A percentile compares a stretch with the other conserved stretches of the same genome.
Conservation (phyloP, 1,140 invertebrate genomes). For the Bombus ignitus region DNA sequence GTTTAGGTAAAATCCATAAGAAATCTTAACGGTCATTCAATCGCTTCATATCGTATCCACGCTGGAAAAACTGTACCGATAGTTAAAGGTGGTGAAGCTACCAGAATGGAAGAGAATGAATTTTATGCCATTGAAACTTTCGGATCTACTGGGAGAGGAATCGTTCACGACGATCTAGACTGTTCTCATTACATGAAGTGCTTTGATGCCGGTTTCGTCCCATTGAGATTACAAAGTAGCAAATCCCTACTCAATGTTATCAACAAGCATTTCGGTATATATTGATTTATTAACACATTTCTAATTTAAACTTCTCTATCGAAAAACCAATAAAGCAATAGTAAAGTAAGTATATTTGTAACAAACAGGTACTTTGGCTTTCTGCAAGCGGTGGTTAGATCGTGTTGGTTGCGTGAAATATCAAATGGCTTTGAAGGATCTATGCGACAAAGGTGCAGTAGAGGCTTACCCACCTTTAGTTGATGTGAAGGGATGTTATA, state of each 20-base stretch:
- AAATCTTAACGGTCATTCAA: slow-evolving; percentile 99
- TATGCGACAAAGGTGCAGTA: slow-evolving; percentile 97
- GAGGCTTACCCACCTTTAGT: slow-evolving; percentile 99
- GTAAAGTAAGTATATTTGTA: slow-evolving; percentile 1
- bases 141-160: slow-evolving; percentile 97
- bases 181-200: slow-evolving; percentile 99
- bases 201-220: slow-evolving; percentile 96
- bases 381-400: slow-evolving; percentile 99
- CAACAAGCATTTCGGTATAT: slow-evolving; percentile 95
- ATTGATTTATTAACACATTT: neutral
- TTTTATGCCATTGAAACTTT: slow-evolving; percentile 99
- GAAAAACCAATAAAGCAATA: neutral
- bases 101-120: slow-evolving; percentile 99
- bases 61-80: slow-evolving; percentile 99
- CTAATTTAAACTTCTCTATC: neutral
- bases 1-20: slow-evolving; percentile 95
- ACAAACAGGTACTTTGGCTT: slow-evolving; percentile 93
- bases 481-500: slow-evolving; percentile 98
- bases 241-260: slow-evolving; percentile 97
- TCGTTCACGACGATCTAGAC: slow-evolving; percentile 99
- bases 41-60: slow-evolving; percentile 98
- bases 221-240: slow-evolving; percentile 94
- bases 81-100: slow-evolving; percentile 98
- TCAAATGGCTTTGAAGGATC: slow-evolving; percentile 98
- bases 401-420: slow-evolving; percentile 98